Evolutionary conservation across 1,140 invertebrate genomes (phyloP), one percentile per base, ranked within the genome.

Genomic region (Steinernema feltiae): DNA sequence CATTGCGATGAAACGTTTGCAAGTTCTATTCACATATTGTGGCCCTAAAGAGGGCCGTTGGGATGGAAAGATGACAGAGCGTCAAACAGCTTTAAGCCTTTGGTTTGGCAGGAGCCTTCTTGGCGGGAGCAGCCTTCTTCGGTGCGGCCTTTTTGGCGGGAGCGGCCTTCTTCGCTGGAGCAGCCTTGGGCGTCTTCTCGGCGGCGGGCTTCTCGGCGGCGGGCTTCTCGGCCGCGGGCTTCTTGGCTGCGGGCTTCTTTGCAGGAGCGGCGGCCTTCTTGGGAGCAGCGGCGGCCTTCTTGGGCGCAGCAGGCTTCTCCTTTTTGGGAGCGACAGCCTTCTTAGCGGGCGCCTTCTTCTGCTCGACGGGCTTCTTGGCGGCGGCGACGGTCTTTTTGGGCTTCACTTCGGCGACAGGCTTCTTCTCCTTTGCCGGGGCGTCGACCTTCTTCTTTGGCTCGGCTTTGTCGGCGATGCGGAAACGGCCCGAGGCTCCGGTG

Each of bases 401-500:
- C n/a, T n/a, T n/a, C n/a, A n/a, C n/a, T n/a, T n/a, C n/a, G 30
- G 32, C 35, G 71, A 80, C 75, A n/a, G 70, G 24, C 77, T 82
- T 84, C 32, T 76, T 72, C 41, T 18, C 46, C 74, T 73, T 24
- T 18, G 53, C 48, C n/a, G n/a, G n/a, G n/a, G n/a, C n/a, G n/a
- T n/a, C n/a, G 1, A 32, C 29, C 48, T 80, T 82, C 1, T 46
- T 48, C 30, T 79, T 81, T 24, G 24, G n/a, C 63, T 78, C 63
- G 24, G 74, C 29, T 69, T 74, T 75, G 30, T 81, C 73, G 30
- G 82, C 86, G n/a, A 87, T 74, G 74, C 83, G 80, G 82, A 88
- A 88, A 1, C 84, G 86, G 30, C 87, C 87, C 27, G 83, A 82
- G 18, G 87, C 87, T 29, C 87, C 87, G 27, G 81, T 84, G 71